phyloP scores from a whole-genome alignment of 1,140 invertebrate species.

The Caerostris darwini region DNA sequence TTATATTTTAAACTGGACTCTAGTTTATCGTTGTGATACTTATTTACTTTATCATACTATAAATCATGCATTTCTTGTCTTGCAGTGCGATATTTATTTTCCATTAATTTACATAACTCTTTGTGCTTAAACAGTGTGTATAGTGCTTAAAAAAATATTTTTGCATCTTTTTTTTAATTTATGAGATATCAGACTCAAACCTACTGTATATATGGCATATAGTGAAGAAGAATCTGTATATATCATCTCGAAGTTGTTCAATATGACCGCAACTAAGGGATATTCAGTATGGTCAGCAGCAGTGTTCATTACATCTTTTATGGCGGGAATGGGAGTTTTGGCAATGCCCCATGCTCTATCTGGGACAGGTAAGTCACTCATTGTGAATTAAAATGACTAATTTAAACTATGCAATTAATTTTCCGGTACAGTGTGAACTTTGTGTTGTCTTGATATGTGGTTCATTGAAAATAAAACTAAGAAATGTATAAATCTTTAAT shows the following conservation, averaged over 20 bases:
- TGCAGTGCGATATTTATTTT: too few relatives aligned
- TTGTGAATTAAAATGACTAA: too few relatives aligned
- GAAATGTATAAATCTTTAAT: not conserved
- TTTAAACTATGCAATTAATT: too few relatives aligned
- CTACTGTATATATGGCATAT: not conserved
- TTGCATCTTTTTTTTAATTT: not conserved
- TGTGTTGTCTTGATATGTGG: too few relatives aligned
- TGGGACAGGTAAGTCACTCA: slow-evolving; percentile 85
- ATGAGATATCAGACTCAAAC: not conserved
- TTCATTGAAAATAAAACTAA: not conserved
- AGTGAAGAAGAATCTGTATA: slow-evolving; percentile 19
- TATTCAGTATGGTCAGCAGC: slow-evolving; percentile 57
- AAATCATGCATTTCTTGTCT: too few relatives aligned
- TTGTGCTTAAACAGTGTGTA: too few relatives aligned
- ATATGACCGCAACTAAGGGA: slow-evolving; percentile 8
- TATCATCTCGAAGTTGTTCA: not conserved
- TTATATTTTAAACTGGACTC: too few relatives aligned
- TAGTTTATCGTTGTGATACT: too few relatives aligned
- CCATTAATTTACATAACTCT: too few relatives aligned
- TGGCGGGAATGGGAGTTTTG: slow-evolving; percentile 86
- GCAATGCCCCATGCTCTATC: slow-evolving; percentile 87
- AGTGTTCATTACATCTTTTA: slow-evolving; percentile 51
- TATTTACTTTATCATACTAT: too few relatives aligned
- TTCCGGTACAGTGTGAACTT: too few relatives aligned
- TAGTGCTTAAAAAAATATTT: too few relatives aligned